phyloP scores from a whole-genome alignment of 2,797 vertebrate species.

The Corythornis leucogaster region DNA sequence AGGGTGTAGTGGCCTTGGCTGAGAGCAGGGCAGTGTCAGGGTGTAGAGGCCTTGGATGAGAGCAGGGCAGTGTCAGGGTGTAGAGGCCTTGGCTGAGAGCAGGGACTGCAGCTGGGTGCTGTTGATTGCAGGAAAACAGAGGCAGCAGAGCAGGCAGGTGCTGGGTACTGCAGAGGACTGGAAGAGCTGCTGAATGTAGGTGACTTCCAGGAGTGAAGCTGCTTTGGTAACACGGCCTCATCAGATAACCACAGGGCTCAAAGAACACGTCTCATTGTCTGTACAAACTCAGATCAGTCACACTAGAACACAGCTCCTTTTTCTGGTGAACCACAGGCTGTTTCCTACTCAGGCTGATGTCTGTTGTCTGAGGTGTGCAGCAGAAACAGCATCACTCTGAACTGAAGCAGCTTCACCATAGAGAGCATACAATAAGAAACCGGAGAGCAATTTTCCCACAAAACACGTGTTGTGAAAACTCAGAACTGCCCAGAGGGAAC shows the following conservation, averaged over 20 bases:
- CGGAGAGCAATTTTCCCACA: neutral
- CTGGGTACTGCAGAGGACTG: too few relatives aligned
- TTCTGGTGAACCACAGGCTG: neutral
- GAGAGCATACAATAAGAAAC: neutral
- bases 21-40: too few relatives aligned
- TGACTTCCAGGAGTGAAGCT: neutral
- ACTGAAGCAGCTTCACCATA: neutral
- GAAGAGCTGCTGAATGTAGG: too few relatives aligned
- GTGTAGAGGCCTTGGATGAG: too few relatives aligned
- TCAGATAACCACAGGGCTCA: neutral
- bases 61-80: too few relatives aligned
- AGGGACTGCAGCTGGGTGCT: too few relatives aligned
- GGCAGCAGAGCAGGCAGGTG: too few relatives aligned
- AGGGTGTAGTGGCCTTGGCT: too few relatives aligned
- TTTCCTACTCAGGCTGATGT: neutral
- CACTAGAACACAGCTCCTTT: neutral
- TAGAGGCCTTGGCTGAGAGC: too few relatives aligned
- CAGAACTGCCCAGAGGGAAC: neutral
- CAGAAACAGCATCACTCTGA: neutral
- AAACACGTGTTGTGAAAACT: slow-evolving; percentile 3
- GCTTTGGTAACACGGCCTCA: neutral
- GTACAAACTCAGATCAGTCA: neutral
- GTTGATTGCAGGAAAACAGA: too few relatives aligned
- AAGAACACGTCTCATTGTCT: neutral
- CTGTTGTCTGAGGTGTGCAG: neutral